Evolutionary conservation across 1,140 invertebrate genomes (phyloP).

Genomic region (Diachasmimorpha longicaudata): DNA sequence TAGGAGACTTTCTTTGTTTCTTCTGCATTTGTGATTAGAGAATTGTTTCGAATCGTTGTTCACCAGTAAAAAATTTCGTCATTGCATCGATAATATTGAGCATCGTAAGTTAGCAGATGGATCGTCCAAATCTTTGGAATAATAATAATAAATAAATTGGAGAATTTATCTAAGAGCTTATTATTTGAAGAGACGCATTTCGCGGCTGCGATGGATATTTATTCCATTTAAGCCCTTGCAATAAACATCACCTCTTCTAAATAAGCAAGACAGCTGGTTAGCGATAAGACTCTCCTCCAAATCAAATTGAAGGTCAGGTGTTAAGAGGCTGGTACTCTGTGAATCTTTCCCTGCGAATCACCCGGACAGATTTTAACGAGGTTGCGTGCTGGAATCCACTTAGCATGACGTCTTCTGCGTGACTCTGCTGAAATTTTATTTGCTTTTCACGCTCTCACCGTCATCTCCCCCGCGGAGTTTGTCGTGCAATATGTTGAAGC

Average conservation of each 20-base stretch:
- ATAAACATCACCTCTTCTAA: neutral
- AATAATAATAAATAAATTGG: too few relatives aligned
- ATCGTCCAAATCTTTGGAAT: too few relatives aligned
- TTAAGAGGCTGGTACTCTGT: neutral
- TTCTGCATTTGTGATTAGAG: too few relatives aligned
- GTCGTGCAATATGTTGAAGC: neutral
- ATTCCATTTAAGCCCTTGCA: too few relatives aligned
- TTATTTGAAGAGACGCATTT: too few relatives aligned
- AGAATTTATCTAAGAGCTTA: too few relatives aligned
- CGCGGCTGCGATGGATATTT: too few relatives aligned
- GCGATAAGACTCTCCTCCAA: neutral
- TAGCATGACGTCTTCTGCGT: conserved; percentile 12
- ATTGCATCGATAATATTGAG: too few relatives aligned
- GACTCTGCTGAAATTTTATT: conserved; percentile 13
- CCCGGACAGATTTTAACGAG: neutral
- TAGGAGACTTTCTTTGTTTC: too few relatives aligned
- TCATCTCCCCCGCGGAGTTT: neutral
- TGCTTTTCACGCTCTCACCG: neutral
- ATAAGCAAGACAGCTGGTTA: neutral
- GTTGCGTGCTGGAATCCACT: conserved; percentile 19
- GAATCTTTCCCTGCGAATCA: neutral
- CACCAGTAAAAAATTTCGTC: too few relatives aligned
- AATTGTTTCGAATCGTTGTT: too few relatives aligned
- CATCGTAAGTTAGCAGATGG: too few relatives aligned
- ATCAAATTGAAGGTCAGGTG: neutral